Evolutionary conservation across 92 coral and sea anemone genomes (phyloP).

Genomic region (Pocillopora grandis): DNA sequence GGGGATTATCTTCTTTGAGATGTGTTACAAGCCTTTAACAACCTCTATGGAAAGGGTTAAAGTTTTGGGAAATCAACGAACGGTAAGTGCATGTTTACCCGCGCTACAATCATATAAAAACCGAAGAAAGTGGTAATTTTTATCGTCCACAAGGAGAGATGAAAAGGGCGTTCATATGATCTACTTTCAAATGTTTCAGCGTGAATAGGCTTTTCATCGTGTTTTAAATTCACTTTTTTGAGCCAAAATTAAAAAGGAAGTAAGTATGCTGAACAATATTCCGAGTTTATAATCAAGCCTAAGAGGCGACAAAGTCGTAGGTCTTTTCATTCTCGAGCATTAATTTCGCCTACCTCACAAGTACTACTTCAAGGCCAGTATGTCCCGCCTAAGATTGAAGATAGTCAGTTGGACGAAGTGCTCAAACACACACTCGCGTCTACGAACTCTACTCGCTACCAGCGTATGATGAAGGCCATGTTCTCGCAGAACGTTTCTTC

Average conservation of each 20-base stretch:
- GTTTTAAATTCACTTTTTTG: too few relatives aligned
- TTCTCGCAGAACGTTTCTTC: conserved; percentile 81
- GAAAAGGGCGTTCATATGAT: too few relatives aligned
- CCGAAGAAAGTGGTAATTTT: too few relatives aligned
- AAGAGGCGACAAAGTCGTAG: neutral
- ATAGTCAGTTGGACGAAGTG: conserved; percentile 91
- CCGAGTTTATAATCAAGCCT: too few relatives aligned
- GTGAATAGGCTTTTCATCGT: too few relatives aligned
- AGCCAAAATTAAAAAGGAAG: too few relatives aligned
- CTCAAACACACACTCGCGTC: conserved; percentile 92
- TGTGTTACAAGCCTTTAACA: conserved; percentile 84
- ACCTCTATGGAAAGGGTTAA: conserved; percentile 94
- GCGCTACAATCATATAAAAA: too few relatives aligned
- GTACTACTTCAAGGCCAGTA: conserved; percentile 94
- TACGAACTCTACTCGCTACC: conserved; percentile 90
- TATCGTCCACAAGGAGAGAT: too few relatives aligned
- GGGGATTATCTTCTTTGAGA: conserved; percentile 97
- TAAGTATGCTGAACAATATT: too few relatives aligned
- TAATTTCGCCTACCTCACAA: conserved; percentile 66
- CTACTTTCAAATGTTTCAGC: too few relatives aligned
- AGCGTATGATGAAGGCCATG: conserved; percentile 79
- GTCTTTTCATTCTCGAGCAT: neutral
- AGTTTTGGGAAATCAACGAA: conserved; percentile 75
- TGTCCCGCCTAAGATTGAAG: conserved; percentile 85
- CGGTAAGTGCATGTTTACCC: conserved; percentile 51